Evolutionary conservation across 2,113 vertebrate species (phyloP).

Genomic region (Nycticebus coucang): DNA sequence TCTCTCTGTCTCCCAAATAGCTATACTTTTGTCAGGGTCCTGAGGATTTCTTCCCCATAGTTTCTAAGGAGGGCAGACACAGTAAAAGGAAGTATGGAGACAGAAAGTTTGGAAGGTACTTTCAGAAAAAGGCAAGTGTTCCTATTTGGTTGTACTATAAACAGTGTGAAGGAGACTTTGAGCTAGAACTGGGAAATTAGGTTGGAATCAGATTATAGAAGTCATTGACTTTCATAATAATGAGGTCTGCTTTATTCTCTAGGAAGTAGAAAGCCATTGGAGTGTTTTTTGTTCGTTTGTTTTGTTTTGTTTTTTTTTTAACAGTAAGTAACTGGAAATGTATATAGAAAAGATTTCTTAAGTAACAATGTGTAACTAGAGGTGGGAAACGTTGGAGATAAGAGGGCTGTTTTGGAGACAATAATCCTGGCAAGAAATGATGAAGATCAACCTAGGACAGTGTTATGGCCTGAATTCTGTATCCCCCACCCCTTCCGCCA

Average conservation of each 20-base stretch:
- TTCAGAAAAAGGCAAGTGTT: background rate
- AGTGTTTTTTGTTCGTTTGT: background rate
- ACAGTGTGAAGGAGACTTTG: background rate
- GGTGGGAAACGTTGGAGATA: background rate
- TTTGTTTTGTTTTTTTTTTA: background rate
- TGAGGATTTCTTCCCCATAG: no score
- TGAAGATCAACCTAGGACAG: background rate
- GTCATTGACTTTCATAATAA: conserved; percentile 34
- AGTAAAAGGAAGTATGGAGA: background rate
- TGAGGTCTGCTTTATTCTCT: conserved; percentile 41
- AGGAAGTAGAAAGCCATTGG: background rate
- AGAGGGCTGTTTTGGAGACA: background rate
- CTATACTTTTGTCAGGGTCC: no score
- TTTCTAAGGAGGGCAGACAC: background rate
- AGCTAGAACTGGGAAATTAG: conserved; percentile 13
- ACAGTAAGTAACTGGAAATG: background rate
- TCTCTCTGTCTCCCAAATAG: no score
- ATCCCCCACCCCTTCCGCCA: no score
- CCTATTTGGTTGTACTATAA: background rate
- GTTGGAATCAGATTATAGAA: conserved; percentile 17
- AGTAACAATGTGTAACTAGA: background rate
- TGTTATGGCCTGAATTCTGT: background rate
- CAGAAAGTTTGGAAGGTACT: background rate
- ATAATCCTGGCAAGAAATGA: background rate
- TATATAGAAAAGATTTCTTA: conserved; percentile 8